Conservation (phyloP, 2,888 invertebrate genomes). For the Linyphia triangularis region DNA sequence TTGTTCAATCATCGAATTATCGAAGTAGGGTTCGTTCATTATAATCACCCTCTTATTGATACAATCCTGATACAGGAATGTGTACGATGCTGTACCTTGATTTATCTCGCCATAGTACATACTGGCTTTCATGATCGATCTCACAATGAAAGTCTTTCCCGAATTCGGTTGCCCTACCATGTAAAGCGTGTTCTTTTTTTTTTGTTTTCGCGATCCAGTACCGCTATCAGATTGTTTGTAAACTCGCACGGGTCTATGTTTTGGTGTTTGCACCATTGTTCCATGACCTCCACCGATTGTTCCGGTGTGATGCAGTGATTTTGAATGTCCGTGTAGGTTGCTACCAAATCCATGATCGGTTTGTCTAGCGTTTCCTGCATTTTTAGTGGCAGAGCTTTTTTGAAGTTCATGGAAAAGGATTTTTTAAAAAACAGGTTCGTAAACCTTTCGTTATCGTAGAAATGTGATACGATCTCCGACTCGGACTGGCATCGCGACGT, state of each 20-base stretch:
- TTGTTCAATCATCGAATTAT: slow-evolving; percentile 2
- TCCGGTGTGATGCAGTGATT: neutral
- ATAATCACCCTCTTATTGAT: slow-evolving; percentile 23
- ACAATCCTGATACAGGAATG: slow-evolving; percentile 36
- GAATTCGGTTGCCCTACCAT: neutral
- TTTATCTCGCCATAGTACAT: slow-evolving; percentile 13
- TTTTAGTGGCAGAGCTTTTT: slow-evolving; percentile 9
- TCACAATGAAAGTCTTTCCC: neutral
- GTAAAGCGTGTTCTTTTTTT: neutral
- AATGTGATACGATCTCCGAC: too few relatives aligned
- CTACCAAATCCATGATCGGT: neutral
- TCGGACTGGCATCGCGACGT: too few relatives aligned
- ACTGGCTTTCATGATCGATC: neutral
- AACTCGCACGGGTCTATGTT: neutral
- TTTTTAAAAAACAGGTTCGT: neutral
- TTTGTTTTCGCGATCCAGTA: neutral
- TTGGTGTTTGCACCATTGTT: slow-evolving; percentile 22
- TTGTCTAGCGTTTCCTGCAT: slow-evolving; percentile 6
- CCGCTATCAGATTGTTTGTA: neutral
- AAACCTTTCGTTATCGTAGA: too few relatives aligned
- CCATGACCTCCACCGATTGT: neutral
- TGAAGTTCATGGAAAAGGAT: slow-evolving; percentile 3
- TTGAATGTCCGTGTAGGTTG: neutral
- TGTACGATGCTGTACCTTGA: slow-evolving; percentile 3
- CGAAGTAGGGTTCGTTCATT: slow-evolving; percentile 45